phyloP scores from a whole-genome alignment of 2,113 vertebrate genomes.

The Oncorhynchus clarkii region DNA sequence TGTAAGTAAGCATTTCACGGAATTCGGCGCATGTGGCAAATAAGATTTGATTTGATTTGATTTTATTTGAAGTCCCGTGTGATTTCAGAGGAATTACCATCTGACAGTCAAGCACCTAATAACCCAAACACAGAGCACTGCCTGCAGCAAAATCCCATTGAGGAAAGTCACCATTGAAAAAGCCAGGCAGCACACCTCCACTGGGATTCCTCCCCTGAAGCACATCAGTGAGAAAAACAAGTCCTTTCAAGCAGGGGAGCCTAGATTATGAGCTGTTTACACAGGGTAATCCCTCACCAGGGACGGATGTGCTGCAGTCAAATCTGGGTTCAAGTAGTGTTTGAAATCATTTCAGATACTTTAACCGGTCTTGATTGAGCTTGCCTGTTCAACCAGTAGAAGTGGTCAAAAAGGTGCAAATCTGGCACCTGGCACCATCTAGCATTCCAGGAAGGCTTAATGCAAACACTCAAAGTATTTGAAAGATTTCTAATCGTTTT shows the following conservation, averaged over 20 bases:
- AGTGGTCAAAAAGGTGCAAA: no score
- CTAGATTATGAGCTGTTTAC: conserved; percentile 7
- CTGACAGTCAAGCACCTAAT: not conserved
- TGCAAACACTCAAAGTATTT: no score
- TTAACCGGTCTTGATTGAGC: no score
- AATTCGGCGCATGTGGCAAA: no score
- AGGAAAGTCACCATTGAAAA: conserved; percentile 5
- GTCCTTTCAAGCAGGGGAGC: not conserved
- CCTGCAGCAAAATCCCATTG: not conserved
- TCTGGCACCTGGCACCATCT: no score
- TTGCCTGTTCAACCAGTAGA: no score
- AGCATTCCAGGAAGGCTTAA: no score
- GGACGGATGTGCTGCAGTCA: not conserved
- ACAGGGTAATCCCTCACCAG: not conserved
- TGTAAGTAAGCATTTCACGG: no score
- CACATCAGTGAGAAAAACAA: not conserved
- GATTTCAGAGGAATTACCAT: not conserved
- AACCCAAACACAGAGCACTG: not conserved
- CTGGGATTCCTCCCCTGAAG: not conserved
- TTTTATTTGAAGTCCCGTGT: not conserved
- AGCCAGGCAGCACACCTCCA: not conserved
- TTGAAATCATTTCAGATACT: no score
- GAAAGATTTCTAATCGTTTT: no score
- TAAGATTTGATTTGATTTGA: no score
- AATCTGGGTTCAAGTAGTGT: not conserved